Base-by-base conservation (phyloP, 2,888 invertebrate species). In the Pristionchus japonicus region DNA sequence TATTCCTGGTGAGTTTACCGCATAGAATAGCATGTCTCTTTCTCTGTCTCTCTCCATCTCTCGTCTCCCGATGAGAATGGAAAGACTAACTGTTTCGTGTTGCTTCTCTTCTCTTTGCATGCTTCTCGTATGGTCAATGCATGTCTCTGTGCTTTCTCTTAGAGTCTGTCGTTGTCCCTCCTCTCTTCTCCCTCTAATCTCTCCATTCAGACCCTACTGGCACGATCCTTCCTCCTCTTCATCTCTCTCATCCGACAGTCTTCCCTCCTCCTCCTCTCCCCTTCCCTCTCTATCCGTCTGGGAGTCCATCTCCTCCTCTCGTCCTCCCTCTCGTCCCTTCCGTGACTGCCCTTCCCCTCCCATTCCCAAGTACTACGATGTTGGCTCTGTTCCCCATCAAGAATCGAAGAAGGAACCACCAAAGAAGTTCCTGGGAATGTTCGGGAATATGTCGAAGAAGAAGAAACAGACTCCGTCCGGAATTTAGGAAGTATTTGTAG, bases 261-360 rank as follows among this genome's bases (percentile, higher is more conserved):
- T 88, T 88, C 86, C 47, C n/a, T 77, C 84, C 37, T 27, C 57
- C 47, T 87, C 89, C 40, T 85, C 87, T 87, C 77, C 86, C 31
- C 67, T 84, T 61, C 87, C 74, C 49, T 85, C 64, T 84, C 87
- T 57, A 1, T 87, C 84, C 11, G 67, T 88, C 37, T 80, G 80
- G 77, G 70, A 77, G 40, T 89, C 88, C 37, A 49, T 89, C 43
- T 87, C 84, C n/a, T n/a, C n/a, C 13, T 74, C 52, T 49, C 70
- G 86, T 86, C 43, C 47, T 49, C 86, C 17, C n/a, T 52, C 86
- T 34, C 27, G 47, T 64, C 61, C 52, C 13, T 37, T n/a, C 43
- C 49, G 40, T 40, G 52, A 86, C 31, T 70, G 49, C n/a, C 86
- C 86, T 13, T 86, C 86, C 40, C 86, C 86, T 74, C 86, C 86